Evolutionary conservation across 1,140 invertebrate species (phyloP).

Genomic region (Brachionus plicatilis): DNA sequence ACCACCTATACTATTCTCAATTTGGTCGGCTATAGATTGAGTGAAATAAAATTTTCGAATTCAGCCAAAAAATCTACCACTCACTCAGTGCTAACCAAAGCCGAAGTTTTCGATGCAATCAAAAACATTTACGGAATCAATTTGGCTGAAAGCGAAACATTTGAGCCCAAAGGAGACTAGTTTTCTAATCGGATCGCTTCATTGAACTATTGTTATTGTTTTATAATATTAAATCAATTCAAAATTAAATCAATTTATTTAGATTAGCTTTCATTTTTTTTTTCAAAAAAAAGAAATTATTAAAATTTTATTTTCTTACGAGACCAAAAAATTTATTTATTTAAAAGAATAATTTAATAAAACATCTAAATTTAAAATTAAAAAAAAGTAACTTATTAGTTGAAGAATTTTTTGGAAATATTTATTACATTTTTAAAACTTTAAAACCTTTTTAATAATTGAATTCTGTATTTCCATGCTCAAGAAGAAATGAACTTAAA

Average conservation of each 20-base stretch:
- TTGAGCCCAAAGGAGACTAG: constrained; percentile 5
- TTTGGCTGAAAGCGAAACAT: background rate
- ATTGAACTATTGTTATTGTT: background rate
- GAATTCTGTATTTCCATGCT: too few species aligned
- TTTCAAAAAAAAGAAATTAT: background rate
- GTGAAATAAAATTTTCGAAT: constrained; percentile 38
- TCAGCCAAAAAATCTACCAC: background rate
- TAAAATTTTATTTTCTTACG: background rate
- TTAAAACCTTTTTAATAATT: too few species aligned
- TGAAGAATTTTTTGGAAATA: too few species aligned
- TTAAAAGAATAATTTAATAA: background rate
- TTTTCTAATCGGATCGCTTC: background rate
- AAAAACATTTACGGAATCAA: constrained; percentile 27
- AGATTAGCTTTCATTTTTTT: background rate
- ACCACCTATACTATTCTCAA: constrained; percentile 7
- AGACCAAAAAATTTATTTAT: background rate
- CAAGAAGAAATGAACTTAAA: too few species aligned
- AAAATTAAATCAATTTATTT: background rate
- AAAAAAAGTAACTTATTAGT: background rate
- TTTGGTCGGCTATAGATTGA: constrained; percentile 11
- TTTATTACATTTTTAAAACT: too few species aligned
- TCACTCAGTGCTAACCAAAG: background rate
- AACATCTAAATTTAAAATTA: background rate
- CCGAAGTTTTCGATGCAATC: constrained; percentile 28
- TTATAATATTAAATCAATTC: background rate